Evolutionary conservation across 2,797 vertebrate genomes (phyloP).

Genomic region (Paedocypris micromegethes): DNA sequence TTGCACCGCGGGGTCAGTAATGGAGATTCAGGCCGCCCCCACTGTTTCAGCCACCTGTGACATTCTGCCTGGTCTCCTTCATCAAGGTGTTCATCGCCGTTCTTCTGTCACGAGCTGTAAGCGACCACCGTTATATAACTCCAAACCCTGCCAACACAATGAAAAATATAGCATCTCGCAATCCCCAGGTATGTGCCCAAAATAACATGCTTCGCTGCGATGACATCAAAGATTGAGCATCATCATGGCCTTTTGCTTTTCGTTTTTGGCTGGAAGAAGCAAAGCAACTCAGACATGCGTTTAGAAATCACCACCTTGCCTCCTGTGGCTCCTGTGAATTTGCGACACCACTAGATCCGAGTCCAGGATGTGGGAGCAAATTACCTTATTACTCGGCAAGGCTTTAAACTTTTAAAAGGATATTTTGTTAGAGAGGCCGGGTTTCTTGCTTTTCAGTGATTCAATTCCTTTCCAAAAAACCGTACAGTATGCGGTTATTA

Average conservation of each 20-base stretch:
- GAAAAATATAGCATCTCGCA: slow-evolving; percentile 34
- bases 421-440: slow-evolving; percentile 26
- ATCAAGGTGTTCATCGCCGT: slow-evolving; percentile 54
- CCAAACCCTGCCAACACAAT: slow-evolving; percentile 26
- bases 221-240: slow-evolving; percentile 34
- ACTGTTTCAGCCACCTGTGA: slow-evolving; percentile 73
- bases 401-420: slow-evolving; percentile 33
- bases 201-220: slow-evolving; percentile 35
- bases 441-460: slow-evolving; percentile 23
- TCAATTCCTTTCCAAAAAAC: slow-evolving; percentile 28
- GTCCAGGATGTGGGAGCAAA: slow-evolving; percentile 11
- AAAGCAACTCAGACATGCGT: slow-evolving; percentile 9
- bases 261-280: neutral
- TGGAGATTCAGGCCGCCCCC: slow-evolving; percentile 67
- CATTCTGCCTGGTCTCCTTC: slow-evolving; percentile 61
- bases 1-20: slow-evolving; percentile 63
- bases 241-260: slow-evolving; percentile 21
- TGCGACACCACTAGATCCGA: neutral
- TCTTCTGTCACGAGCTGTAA: slow-evolving; percentile 47
- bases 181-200: slow-evolving; percentile 26
- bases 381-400: slow-evolving; percentile 28
- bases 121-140: slow-evolving; percentile 39
- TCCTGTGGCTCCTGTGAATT: neutral
- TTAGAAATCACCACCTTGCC: slow-evolving; percentile 2
- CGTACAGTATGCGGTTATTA: slow-evolving; percentile 34